Percentiles rank a stretch among this genome's conserved stretches.
Conservation (phyloP, 2,113 vertebrate genomes). For the Sorex araneus region DNA sequence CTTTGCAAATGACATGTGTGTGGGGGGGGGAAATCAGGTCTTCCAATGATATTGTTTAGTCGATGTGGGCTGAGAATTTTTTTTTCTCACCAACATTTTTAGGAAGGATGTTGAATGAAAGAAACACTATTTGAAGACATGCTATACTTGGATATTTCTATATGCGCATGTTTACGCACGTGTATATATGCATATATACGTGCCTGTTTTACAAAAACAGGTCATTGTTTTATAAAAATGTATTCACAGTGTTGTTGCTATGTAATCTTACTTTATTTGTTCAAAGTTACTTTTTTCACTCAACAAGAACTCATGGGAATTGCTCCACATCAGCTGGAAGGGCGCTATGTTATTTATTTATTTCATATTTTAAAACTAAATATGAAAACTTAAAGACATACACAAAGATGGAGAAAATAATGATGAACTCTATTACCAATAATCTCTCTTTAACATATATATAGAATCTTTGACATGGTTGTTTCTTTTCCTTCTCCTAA, state of each 20-base stretch:
- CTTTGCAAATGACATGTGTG: neutral
- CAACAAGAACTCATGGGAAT: slow-evolving; percentile 4
- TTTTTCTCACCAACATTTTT: neutral
- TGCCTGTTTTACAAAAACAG: slow-evolving; percentile 37
- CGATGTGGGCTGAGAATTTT: neutral
- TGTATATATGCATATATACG: neutral
- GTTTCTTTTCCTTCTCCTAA: neutral
- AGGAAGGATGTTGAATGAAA: neutral
- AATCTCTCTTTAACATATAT: neutral
- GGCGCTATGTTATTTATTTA: slow-evolving; percentile 28
- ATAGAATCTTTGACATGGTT: neutral
- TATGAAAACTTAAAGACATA: slow-evolving; percentile 28
- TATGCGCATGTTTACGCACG: neutral
- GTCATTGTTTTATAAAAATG: neutral
- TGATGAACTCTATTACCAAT: neutral
- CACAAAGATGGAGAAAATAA: neutral
- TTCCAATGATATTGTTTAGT: neutral
- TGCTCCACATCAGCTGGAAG: slow-evolving; percentile 27
- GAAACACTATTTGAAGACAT: neutral
- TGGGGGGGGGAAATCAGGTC: neutral
- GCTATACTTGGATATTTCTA: neutral
- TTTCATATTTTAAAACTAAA: neutral
- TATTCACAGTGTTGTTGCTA: neutral
- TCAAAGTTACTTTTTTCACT: neutral
- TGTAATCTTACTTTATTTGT: neutral